Evolutionary conservation across 2,113 vertebrate genomes (phyloP).

Genomic region (Thunnus maccoyii): DNA sequence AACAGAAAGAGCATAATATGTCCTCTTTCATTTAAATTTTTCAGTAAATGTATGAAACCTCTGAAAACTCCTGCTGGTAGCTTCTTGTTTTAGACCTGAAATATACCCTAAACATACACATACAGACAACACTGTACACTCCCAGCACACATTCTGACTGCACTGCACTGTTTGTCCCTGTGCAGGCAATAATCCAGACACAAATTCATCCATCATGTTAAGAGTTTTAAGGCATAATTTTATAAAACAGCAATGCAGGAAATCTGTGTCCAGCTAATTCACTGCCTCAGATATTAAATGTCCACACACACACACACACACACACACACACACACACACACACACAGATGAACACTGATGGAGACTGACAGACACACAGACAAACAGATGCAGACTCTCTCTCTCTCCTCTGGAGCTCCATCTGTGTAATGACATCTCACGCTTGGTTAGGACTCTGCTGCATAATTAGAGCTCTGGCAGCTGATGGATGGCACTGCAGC

Average conservation of each 20-base stretch:
- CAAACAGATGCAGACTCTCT: constrained; percentile 41
- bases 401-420: constrained; percentile 58
- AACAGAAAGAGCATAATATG: too few species aligned
- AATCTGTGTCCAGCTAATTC: constrained; percentile 13
- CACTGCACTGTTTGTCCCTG: too few species aligned
- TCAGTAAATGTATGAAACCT: too few species aligned
- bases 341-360: constrained; percentile 19
- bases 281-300: background rate
- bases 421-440: constrained; percentile 62
- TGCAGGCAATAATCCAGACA: too few species aligned
- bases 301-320: background rate
- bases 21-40: too few species aligned
- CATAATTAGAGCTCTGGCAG: constrained; percentile 63
- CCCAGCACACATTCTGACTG: too few species aligned
- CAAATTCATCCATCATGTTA: background rate
- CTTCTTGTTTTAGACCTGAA: too few species aligned
- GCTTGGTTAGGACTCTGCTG: constrained; percentile 63
- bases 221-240: background rate
- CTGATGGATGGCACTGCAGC: constrained; percentile 57
- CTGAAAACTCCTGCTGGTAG: too few species aligned
- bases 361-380: constrained; percentile 29
- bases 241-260: background rate
- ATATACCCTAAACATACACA: too few species aligned
- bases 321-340: constrained; percentile 24
- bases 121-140: too few species aligned